Conservation (phyloP, 1,140 invertebrate species). For the Diorhabda sublineata region DNA sequence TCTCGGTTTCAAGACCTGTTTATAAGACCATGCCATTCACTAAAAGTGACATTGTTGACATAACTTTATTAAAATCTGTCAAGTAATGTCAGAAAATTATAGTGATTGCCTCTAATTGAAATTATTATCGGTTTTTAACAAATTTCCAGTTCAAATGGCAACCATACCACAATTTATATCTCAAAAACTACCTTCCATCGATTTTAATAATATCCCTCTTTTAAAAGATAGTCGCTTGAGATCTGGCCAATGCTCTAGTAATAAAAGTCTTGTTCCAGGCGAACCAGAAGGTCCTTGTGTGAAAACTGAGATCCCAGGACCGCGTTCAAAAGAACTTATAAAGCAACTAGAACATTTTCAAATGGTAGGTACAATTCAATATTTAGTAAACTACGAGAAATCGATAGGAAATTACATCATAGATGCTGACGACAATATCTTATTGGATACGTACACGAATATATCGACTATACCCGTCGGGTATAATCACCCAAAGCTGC, state of each 20-base stretch:
- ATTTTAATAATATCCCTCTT: background rate
- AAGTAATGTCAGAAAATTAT: too few relatives aligned
- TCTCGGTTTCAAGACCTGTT: too few relatives aligned
- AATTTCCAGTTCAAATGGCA: background rate
- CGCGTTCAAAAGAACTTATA: constrained; percentile 59
- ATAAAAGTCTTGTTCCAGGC: constrained; percentile 21
- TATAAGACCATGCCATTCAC: too few relatives aligned
- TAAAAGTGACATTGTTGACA: too few relatives aligned
- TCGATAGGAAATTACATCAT: constrained; percentile 92
- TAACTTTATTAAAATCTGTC: too few relatives aligned
- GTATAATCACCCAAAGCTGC: constrained; percentile 91
- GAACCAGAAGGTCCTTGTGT: constrained; percentile 64
- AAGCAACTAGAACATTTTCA: constrained; percentile 56
- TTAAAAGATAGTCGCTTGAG: background rate
- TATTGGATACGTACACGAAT: constrained; percentile 93
- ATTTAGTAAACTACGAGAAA: constrained; percentile 94
- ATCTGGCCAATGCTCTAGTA: background rate
- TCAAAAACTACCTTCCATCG: background rate
- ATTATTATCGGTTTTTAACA: too few relatives aligned
- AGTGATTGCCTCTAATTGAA: too few relatives aligned
- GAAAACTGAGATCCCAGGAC: constrained; percentile 67
- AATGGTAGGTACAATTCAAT: constrained; percentile 59
- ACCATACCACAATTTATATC: background rate
- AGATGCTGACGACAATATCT: constrained; percentile 88
- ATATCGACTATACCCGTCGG: constrained; percentile 95